Base-by-base conservation (phyloP, 2,797 vertebrate species). In the Strix occidentalis region DNA sequence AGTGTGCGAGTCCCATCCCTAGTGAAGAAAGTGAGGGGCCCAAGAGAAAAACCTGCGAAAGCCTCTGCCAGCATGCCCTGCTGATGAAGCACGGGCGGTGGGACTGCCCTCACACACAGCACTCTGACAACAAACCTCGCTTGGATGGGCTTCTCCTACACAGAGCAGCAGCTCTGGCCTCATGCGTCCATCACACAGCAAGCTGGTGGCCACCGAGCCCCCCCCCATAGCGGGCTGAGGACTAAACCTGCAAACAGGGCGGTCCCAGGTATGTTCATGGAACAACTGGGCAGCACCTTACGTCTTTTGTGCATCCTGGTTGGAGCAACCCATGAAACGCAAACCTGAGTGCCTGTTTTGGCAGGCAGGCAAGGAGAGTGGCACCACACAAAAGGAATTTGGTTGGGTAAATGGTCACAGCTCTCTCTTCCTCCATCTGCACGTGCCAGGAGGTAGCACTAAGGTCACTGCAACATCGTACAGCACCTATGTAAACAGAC, bases 201-300 rank as follows among this genome's bases (percentile, higher is more conserved):
- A 77, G 16, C 29, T 35, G 39, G 43, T 53, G 72, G 33, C 51
- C 69, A 29, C 77, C 7, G 13, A 76, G 60, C 5, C 43, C 6
- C 39, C 39, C 3, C 12, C 23, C 60, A 18, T 1, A 5, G 16
- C 0, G 1, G 58, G 37, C 31, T 56, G 80, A 43, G 41, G 37
- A 60, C 13, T 53, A 31, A 72, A 45, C 21, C 37, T 76, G 64
- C 33, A 83, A 8, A 18, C 0, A 31, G 54, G 28, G 54, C 0
- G 3, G 50, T 63, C 18, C 57, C 39, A 51, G 35, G 12, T 10
- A 2, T 3, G 51, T 3, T 28, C 77, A 24, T 16, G 35, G 81
- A 90, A 28, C 46, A 77, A 3, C 43, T 6, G 69, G 71, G 54
- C 51, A 74, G 63, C 51, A 16, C 11, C 43, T 69, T 37, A 11